A percentile compares a stretch with the other conserved stretches of the same genome.
phyloP scores from a whole-genome alignment of 2,797 vertebrate species.

The Vespertilio murinus region DNA sequence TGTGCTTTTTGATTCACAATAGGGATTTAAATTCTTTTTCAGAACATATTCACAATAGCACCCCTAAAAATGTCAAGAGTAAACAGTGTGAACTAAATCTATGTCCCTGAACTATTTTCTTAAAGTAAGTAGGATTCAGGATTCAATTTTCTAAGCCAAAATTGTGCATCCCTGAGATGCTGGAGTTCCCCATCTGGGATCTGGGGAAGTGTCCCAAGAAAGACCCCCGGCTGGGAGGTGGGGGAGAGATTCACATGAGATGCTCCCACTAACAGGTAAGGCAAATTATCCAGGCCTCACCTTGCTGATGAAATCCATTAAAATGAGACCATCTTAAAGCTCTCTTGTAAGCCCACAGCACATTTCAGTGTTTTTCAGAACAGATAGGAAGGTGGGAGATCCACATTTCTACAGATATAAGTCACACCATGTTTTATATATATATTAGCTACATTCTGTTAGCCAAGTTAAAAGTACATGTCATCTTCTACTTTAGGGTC shows the following conservation, averaged over 20 bases:
- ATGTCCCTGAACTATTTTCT: neutral
- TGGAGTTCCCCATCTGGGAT: neutral
- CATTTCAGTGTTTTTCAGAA: neutral
- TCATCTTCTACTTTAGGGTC: slow-evolving; percentile 86
- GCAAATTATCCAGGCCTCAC: neutral
- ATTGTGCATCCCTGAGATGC: neutral
- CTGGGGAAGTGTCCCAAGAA: neutral
- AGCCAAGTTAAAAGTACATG: neutral
- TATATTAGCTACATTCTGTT: neutral
- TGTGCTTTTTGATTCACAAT: neutral
- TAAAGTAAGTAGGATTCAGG: neutral
- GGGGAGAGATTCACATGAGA: neutral
- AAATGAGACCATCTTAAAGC: neutral
- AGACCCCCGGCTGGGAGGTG: neutral
- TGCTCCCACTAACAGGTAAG: neutral
- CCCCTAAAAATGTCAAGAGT: slow-evolving; percentile 31
- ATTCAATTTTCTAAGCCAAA: neutral
- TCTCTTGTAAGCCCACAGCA: neutral
- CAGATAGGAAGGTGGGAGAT: neutral
- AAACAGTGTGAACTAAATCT: slow-evolving; percentile 28
- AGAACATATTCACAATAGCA: slow-evolving; percentile 27
- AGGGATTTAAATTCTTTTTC: slow-evolving; percentile 36
- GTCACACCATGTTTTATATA: neutral
- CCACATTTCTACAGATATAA: neutral
- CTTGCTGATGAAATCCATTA: slow-evolving; percentile 9